Evolutionary conservation across 2,797 vertebrate species (phyloP).

Genomic region (Cuculus canorus): DNA sequence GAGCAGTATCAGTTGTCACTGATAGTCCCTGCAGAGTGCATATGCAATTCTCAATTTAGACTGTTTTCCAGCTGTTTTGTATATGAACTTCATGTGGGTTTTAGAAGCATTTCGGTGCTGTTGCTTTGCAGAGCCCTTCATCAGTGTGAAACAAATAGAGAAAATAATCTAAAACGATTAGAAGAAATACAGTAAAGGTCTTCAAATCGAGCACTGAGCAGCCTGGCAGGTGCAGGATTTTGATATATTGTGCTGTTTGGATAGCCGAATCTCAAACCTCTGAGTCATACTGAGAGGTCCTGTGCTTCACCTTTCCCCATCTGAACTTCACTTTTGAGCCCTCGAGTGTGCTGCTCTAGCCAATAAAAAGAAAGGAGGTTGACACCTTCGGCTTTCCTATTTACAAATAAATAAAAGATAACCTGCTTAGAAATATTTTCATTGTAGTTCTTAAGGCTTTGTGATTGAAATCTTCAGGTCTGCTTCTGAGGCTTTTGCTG

Average conservation of each 20-base stretch:
- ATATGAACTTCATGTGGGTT: neutral
- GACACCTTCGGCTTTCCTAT: neutral
- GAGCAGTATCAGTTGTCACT: neutral
- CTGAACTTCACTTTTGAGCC: neutral
- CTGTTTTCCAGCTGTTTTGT: conserved; percentile 36
- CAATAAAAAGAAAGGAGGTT: neutral
- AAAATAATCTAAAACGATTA: conserved; percentile 41
- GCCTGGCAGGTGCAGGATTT: neutral
- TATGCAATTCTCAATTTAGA: neutral
- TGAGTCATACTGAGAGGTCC: neutral
- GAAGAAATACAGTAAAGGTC: neutral
- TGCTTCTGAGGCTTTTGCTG: neutral
- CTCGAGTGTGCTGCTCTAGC: neutral
- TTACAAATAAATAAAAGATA: too few species aligned
- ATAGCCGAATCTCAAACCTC: neutral
- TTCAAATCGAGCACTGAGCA: neutral
- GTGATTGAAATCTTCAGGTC: neutral
- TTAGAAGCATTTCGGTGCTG: neutral
- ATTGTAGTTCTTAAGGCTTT: neutral
- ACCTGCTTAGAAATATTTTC: neutral
- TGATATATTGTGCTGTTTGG: neutral
- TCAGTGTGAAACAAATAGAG: neutral
- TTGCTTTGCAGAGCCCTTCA: neutral
- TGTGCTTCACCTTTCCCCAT: neutral
- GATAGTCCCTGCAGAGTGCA: neutral